Percentiles rank a stretch among this genome's conserved stretches.
phyloP scores from a whole-genome alignment of 2,113 vertebrate species.

The Arvicanthis niloticus region DNA sequence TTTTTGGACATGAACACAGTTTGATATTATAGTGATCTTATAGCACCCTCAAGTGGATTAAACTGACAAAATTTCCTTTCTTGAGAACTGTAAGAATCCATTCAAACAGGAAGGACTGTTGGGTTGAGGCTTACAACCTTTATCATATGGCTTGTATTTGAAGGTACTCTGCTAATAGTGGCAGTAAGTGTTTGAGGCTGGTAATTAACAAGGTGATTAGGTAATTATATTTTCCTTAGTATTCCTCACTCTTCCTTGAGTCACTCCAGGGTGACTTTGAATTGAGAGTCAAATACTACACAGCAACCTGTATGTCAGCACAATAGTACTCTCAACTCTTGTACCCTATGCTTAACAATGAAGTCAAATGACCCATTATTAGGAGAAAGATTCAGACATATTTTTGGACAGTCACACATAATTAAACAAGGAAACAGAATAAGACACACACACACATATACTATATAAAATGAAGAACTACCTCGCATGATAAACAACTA shows the following conservation, averaged over 20 bases:
- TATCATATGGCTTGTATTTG: not conserved
- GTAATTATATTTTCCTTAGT: not conserved
- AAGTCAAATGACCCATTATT: slow-evolving; percentile 11
- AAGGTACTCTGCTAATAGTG: slow-evolving; percentile 5
- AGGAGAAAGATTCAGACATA: not conserved
- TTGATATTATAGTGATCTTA: slow-evolving; percentile 67
- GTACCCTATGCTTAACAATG: not conserved
- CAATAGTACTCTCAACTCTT: slow-evolving; percentile 33
- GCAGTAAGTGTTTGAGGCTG: not conserved
- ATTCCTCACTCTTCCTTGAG: slow-evolving; percentile 10
- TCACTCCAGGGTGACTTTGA: not conserved
- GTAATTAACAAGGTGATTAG: not conserved
- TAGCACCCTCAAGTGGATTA: slow-evolving; percentile 80
- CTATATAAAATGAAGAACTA: not conserved
- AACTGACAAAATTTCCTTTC: slow-evolving; percentile 12
- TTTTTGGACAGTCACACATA: not conserved
- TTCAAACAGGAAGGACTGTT: slow-evolving; percentile 28
- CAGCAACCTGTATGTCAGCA: not conserved
- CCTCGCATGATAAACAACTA: not conserved
- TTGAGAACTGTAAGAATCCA: not conserved
- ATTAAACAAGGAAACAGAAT: not conserved
- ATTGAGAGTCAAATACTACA: slow-evolving; percentile 23
- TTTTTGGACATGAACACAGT: slow-evolving; percentile 20
- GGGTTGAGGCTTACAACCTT: not conserved
- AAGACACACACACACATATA: not conserved